Evolutionary conservation across 2,797 vertebrate species (phyloP).

Genomic region (Parauchenoglanis punctatus): DNA sequence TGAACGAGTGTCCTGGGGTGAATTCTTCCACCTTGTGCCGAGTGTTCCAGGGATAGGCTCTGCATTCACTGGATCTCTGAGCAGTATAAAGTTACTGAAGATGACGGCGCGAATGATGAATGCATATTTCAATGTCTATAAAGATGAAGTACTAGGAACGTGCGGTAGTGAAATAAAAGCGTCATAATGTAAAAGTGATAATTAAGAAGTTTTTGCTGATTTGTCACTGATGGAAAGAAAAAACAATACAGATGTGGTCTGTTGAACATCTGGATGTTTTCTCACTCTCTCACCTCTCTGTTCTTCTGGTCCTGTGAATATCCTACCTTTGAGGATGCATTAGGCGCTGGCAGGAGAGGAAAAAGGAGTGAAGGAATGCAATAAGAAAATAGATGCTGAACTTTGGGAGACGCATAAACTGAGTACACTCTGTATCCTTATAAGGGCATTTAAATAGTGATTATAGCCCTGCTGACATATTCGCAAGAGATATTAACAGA

Average conservation of each 20-base stretch:
- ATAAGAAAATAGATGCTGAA: constrained; percentile 44
- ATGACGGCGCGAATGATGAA: not conserved
- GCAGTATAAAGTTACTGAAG: too few relatives aligned
- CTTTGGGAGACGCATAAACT: constrained; percentile 28
- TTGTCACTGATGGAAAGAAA: not conserved
- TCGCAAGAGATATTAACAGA: constrained; percentile 40
- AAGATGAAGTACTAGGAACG: not conserved
- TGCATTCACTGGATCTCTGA: not conserved
- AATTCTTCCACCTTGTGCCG: not conserved
- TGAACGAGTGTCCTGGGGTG: not conserved
- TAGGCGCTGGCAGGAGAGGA: constrained; percentile 47
- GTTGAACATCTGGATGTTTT: constrained; percentile 12
- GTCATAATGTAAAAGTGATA: not conserved
- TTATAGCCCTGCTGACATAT: constrained; percentile 47
- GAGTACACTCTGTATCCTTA: constrained; percentile 50
- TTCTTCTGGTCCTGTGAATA: constrained; percentile 54
- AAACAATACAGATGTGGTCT: not conserved
- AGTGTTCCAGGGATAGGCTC: not conserved
- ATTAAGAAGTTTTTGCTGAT: not conserved
- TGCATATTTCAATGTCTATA: constrained; percentile 15
- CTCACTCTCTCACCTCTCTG: not conserved
- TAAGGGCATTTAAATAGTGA: constrained; percentile 53
- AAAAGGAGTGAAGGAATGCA: constrained; percentile 42
- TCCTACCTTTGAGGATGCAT: constrained; percentile 46
- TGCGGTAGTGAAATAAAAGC: not conserved